phyloP scores from a whole-genome alignment of 2,113 vertebrate genomes.

The Corythaixoides concolor region DNA sequence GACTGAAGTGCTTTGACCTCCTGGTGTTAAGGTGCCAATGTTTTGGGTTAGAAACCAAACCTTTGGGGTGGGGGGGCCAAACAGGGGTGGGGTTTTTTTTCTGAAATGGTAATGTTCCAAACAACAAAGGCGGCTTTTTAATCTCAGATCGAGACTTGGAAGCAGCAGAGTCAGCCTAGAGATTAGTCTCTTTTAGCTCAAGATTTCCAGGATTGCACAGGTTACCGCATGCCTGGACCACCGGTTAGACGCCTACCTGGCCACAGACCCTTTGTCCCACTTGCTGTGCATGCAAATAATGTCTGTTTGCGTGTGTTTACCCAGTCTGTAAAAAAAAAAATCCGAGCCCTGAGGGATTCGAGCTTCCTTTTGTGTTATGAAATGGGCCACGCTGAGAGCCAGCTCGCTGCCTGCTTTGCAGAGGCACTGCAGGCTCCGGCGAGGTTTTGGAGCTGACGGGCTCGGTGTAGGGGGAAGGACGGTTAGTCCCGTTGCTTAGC shows the following conservation, averaged over 20 bases:
- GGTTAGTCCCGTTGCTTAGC: not conserved
- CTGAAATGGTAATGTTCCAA: not conserved
- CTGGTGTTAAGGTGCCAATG: not conserved
- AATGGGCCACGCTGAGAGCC: not conserved
- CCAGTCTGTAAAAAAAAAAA: slow-evolving; percentile 11
- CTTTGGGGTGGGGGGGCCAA: not conserved
- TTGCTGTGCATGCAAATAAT: slow-evolving; percentile 12
- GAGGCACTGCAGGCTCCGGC: not conserved
- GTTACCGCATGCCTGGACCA: slow-evolving; percentile 29
- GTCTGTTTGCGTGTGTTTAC: not conserved
- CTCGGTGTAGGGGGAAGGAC: not conserved
- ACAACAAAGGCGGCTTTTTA: slow-evolving; percentile 49
- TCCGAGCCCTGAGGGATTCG: slow-evolving; percentile 10
- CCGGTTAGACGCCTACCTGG: not conserved
- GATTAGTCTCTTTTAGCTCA: not conserved
- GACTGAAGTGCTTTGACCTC: not conserved
- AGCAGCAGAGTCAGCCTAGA: not conserved
- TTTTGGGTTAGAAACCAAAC: slow-evolving; percentile 11
- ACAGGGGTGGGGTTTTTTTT: not conserved
- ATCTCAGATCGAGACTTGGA: not conserved
- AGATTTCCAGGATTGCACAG: not conserved
- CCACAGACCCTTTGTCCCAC: slow-evolving; percentile 8
- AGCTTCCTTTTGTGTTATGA: slow-evolving; percentile 17
- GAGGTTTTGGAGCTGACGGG: not conserved
- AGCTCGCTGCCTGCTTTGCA: not conserved